Conservation (phyloP, 2,797 vertebrate species). For the Tenualosa ilisha region DNA sequence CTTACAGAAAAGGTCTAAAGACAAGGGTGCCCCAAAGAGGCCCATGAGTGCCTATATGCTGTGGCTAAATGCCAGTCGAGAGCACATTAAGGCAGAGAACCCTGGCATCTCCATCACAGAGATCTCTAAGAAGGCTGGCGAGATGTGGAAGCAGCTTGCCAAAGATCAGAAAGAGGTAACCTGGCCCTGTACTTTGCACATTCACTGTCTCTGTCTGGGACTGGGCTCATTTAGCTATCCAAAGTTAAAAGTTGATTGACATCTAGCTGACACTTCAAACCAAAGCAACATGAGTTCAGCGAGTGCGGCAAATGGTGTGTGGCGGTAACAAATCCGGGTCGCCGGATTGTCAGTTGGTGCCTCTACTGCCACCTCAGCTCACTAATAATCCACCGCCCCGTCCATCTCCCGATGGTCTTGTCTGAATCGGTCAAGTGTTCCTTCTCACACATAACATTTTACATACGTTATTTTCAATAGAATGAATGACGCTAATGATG, state of each 20-base stretch:
- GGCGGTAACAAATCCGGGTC: too few species aligned
- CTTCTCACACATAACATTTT: neutral
- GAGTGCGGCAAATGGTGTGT: too few species aligned
- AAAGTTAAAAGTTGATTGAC: too few species aligned
- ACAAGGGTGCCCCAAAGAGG: conserved; percentile 87
- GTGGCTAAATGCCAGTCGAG: conserved; percentile 92
- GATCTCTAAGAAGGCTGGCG: conserved; percentile 94
- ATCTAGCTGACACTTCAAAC: too few species aligned
- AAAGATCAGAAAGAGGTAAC: conserved; percentile 93
- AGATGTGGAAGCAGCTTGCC: conserved; percentile 91
- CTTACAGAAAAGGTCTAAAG: conserved; percentile 85
- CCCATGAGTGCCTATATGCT: conserved; percentile 97
- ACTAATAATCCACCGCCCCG: neutral
- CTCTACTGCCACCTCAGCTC: too few species aligned
- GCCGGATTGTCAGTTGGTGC: too few species aligned
- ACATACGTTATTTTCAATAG: too few species aligned
- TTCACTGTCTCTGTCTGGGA: neutral
- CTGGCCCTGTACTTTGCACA: neutral
- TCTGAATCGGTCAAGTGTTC: neutral
- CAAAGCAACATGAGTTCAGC: too few species aligned
- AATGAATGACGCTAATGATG: too few species aligned
- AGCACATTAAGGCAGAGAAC: conserved; percentile 90
- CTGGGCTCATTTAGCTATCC: neutral
- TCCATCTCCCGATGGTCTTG: neutral
- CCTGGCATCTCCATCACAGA: conserved; percentile 95